Percentiles rank a stretch among this genome's conserved stretches.
Evolutionary conservation across 2,888 invertebrate species (phyloP).

Genomic region (Acleris cristana): DNA sequence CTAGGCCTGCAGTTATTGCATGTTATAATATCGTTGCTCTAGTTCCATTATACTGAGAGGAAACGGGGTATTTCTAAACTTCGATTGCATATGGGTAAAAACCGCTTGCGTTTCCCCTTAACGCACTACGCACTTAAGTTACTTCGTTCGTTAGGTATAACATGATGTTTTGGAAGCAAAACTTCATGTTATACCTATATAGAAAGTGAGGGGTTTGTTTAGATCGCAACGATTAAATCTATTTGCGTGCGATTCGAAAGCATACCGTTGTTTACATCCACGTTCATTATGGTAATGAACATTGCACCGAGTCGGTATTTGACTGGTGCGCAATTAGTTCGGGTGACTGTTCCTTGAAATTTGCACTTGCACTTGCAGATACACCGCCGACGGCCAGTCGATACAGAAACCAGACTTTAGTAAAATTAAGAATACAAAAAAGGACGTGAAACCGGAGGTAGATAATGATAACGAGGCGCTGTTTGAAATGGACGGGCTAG

Average conservation of each 20-base stretch:
- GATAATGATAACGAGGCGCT: conserved; percentile 82
- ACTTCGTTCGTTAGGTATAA: conserved; percentile 16
- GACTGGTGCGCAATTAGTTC: conserved; percentile 35
- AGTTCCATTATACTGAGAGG: background rate
- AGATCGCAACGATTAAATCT: conserved; percentile 38
- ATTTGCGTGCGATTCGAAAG: conserved; percentile 59
- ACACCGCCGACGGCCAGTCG: conserved; percentile 83
- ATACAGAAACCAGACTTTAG: conserved; percentile 84
- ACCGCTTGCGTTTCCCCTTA: background rate
- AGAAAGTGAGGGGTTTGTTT: conserved; percentile 52
- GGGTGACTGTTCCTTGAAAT: conserved; percentile 34
- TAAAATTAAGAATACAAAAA: conserved; percentile 73
- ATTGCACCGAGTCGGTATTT: conserved; percentile 39
- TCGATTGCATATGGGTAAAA: background rate
- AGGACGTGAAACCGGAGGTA: conserved; percentile 52
- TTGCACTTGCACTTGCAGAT: conserved; percentile 60
- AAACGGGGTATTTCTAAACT: background rate
- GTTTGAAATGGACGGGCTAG: conserved; percentile 85
- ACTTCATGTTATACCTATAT: conserved; percentile 22
- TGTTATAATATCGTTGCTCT: background rate
- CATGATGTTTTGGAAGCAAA: conserved; percentile 24
- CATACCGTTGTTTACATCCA: conserved; percentile 45
- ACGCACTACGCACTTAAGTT: conserved; percentile 16
- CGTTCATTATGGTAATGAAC: conserved; percentile 46
- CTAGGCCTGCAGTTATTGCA: background rate